Conservation (phyloP, 2,113 vertebrate species). For the Crotalus tigris region DNA sequence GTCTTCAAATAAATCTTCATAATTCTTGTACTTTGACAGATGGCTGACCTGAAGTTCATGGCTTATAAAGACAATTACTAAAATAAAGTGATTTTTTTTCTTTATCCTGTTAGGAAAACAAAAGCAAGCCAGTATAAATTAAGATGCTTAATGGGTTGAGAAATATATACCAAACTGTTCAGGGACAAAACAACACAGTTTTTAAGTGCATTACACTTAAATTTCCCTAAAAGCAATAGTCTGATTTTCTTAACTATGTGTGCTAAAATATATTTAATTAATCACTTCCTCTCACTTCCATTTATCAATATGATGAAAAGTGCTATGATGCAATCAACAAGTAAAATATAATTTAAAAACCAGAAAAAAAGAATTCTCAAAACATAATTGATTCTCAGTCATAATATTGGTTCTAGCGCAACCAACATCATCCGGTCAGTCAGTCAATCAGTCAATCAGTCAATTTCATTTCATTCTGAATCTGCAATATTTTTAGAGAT, state of each 20-base stretch:
- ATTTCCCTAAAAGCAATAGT: background rate
- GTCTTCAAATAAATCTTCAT: background rate
- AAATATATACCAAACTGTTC: background rate
- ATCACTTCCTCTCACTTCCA: background rate
- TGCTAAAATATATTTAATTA: background rate
- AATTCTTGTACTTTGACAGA: background rate
- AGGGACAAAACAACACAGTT: background rate
- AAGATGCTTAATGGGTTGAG: background rate
- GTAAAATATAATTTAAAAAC: background rate
- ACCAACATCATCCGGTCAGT: background rate
- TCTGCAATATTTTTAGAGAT: background rate
- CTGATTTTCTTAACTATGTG: background rate
- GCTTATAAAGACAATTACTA: background rate
- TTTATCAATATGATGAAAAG: background rate
- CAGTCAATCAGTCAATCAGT: background rate
- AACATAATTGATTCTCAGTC: background rate
- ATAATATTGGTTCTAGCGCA: background rate
- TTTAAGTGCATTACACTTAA: background rate
- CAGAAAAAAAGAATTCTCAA: background rate
- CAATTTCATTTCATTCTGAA: background rate
- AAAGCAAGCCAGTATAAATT: background rate
- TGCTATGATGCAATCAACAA: background rate
- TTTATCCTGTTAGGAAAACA: slow-evolving; percentile 13
- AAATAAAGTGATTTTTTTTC: background rate
- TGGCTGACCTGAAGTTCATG: background rate